Base-by-base conservation (phyloP, 2,113 vertebrate species). In the Zingel zingel region DNA sequence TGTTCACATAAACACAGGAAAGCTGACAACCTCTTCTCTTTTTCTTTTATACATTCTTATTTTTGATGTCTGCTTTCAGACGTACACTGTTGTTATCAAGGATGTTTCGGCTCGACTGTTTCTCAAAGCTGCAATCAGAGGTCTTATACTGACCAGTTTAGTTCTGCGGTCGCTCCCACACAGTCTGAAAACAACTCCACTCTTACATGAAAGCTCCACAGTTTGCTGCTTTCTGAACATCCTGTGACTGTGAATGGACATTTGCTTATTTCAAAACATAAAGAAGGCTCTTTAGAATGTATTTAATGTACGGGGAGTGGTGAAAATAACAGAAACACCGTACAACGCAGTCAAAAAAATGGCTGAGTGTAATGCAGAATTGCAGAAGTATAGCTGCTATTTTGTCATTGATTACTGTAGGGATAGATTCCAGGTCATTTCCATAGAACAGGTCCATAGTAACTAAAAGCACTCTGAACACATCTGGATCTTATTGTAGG, bases 61-160 rank as follows among this genome's bases (percentile, higher is more conserved):
- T 83, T 76, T 75, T 33, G 80, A 74, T 50, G 58, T 57, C 0
- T 16, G 69, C 27, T 81, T 77, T 67, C 13, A 43, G 68, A 43
- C 39, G 73, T 47, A 18, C 64, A 77, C 88, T 30, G 80, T 79
- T 80, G 86, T 88, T 88, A 85, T 87, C 89, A 71, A 58, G 48
- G 62, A 71, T 56, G 62, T 48, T 48, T 61, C 6, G 73, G 58
- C 86, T 74, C 5, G 1, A 39, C 30, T 58, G 62, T 71, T 88
- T 83, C 84, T 83, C 79, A 72, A 80, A 85, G 85, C 86, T 90
- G 69, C 85, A 90, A 83, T 91, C 83, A 81, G 74, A 79, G 81
- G 86, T 76, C 89, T 81, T 77, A 68, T 77, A 83, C 59, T 61
- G 83, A 36, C 64, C 72, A 0, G 61, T 54, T 73, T 18, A 48